These are phyloP conservation scores for Pachyramphus minor DNA, from an alignment of 2,113 vertebrate species.

Conservation along the genomic window DNA sequence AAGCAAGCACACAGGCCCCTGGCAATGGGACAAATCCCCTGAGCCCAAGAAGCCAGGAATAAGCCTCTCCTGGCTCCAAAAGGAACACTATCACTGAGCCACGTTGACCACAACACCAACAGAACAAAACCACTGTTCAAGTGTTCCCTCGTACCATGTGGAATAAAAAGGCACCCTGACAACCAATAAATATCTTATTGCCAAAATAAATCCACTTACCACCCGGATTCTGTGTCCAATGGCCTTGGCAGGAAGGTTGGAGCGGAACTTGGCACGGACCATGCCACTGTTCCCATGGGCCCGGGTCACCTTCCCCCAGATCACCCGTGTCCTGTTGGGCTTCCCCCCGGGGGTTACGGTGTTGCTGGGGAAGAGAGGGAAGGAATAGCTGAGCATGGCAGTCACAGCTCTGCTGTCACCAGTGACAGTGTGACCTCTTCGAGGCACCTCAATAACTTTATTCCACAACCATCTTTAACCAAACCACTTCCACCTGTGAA, in stretches of 20 bases:
- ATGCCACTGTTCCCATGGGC: slow-evolving; percentile 97
- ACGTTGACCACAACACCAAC: not conserved
- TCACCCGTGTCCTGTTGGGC: slow-evolving; percentile 96
- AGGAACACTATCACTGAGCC: not conserved
- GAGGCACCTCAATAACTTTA: not conserved
- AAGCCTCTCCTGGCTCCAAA: not conserved
- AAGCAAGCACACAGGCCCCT: not conserved
- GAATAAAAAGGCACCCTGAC: not conserved
- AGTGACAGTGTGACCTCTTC: not conserved
- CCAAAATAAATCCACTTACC: slow-evolving; percentile 73
- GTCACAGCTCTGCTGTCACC: not conserved
- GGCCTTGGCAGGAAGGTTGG: slow-evolving; percentile 95
- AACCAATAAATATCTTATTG: not conserved
- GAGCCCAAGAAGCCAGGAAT: not conserved
- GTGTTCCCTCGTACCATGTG: fast-evolving
- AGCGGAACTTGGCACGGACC: slow-evolving; percentile 96
- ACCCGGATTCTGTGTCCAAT: slow-evolving; percentile 96
- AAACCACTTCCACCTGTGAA: not conserved
- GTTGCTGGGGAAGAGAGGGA: slow-evolving; percentile 75
- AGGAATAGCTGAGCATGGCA: not conserved
- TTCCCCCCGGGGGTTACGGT: slow-evolving; percentile 94
- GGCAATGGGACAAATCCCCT: fast-evolving
- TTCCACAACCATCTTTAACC: not conserved
- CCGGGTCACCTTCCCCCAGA: slow-evolving; percentile 96
- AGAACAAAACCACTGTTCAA: not conserved